Conservation (phyloP, 2,888 invertebrate genomes). For the Andrena camellia region DNA sequence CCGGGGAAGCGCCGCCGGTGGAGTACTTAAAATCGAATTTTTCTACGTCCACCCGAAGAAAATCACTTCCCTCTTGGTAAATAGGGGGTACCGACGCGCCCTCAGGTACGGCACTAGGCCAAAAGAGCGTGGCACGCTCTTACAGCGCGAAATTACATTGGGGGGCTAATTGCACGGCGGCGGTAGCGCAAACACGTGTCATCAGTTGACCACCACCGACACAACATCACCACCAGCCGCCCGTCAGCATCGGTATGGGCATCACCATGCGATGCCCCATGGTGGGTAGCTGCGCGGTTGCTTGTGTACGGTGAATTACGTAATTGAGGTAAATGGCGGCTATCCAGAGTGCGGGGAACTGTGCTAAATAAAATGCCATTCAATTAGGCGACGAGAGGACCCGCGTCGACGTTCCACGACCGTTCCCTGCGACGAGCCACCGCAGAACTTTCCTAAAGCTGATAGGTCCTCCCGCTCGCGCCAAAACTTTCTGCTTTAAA, state of each 20-base stretch:
- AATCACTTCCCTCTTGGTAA: slow-evolving; percentile 73
- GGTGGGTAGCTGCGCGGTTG: slow-evolving; percentile 74
- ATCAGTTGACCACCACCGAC: slow-evolving; percentile 77
- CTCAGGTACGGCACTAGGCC: slow-evolving; percentile 74
- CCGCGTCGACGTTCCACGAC: slow-evolving; percentile 60
- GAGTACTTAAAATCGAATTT: slow-evolving; percentile 63
- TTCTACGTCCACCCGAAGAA: slow-evolving; percentile 57
- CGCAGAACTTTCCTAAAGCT: slow-evolving; percentile 70
- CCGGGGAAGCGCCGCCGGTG: slow-evolving; percentile 39
- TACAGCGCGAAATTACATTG: slow-evolving; percentile 78
- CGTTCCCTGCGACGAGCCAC: slow-evolving; percentile 44
- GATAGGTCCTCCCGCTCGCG: slow-evolving; percentile 56
- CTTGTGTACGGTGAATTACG: slow-evolving; percentile 81
- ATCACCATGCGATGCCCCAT: slow-evolving; percentile 70
- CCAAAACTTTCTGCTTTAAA: slow-evolving; percentile 52
- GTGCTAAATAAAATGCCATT: slow-evolving; percentile 83
- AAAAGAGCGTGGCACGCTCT: slow-evolving; percentile 76
- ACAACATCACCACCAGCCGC: slow-evolving; percentile 49
- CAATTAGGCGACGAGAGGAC: slow-evolving; percentile 78
- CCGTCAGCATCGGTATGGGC: slow-evolving; percentile 55
- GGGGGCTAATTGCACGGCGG: slow-evolving; percentile 81
- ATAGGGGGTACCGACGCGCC: slow-evolving; percentile 67
- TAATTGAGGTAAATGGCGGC: slow-evolving; percentile 82
- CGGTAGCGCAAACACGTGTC: slow-evolving; percentile 82
- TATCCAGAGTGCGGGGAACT: slow-evolving; percentile 81